Conservation (phyloP, 2,797 vertebrate genomes). For the Hydrophis major region DNA sequence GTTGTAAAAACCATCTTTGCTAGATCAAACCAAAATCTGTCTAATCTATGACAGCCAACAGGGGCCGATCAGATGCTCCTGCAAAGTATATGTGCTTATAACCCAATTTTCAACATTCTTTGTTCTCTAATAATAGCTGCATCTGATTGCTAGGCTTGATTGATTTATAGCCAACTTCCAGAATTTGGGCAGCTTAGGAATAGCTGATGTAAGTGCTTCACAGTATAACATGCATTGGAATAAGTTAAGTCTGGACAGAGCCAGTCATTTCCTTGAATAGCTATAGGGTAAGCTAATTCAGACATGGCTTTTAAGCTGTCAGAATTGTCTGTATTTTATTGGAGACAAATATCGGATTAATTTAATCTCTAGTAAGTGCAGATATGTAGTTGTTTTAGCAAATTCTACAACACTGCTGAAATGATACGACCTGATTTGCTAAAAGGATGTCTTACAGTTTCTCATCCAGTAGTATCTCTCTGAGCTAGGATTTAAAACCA, state of each 20-base stretch:
- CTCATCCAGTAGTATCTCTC: background rate
- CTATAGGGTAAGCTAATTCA: background rate
- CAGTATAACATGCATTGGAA: background rate
- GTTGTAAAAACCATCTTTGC: background rate
- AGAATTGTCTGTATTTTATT: background rate
- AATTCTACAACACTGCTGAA: background rate
- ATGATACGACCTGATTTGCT: background rate
- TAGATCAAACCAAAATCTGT: background rate
- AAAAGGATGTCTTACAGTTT: background rate
- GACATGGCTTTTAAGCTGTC: background rate
- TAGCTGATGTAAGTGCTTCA: background rate
- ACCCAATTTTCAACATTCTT: background rate
- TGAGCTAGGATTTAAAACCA: background rate
- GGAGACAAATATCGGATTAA: background rate
- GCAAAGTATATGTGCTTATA: background rate
- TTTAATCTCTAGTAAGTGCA: background rate
- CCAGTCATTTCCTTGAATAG: background rate
- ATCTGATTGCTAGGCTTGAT: background rate
- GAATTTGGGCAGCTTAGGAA: background rate
- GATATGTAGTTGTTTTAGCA: background rate
- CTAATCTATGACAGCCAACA: background rate
- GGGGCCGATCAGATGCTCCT: background rate
- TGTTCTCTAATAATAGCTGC: background rate
- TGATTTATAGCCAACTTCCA: background rate
- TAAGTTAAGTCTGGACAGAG: background rate